These are phyloP conservation scores for Plusia festucae DNA, from an alignment of 2,888 invertebrate species.

Conservation along the genomic window DNA sequence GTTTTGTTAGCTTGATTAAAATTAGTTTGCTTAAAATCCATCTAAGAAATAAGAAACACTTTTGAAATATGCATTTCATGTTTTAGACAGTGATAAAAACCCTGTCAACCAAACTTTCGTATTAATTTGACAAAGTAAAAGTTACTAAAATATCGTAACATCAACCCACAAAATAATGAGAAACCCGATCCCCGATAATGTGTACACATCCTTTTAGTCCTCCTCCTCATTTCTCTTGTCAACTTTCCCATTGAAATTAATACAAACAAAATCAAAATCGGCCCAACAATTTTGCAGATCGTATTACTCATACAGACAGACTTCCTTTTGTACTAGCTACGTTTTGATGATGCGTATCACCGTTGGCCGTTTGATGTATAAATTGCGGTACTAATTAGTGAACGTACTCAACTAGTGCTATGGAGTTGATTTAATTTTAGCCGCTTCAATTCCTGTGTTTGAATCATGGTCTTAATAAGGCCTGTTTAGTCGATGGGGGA, in stretches of 20 bases:
- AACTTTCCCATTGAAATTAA: conserved; percentile 53
- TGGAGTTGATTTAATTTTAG: conserved; percentile 57
- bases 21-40: not conserved
- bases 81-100: not conserved
- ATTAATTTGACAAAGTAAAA: conserved; percentile 15
- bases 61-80: not conserved
- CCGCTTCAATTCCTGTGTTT: conserved; percentile 49
- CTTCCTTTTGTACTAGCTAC: conserved; percentile 56
- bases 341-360: conserved; percentile 62
- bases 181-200: conserved; percentile 59
- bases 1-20: conserved; percentile 23
- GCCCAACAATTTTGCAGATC: conserved; percentile 50
- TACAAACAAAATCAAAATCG: conserved; percentile 51
- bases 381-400: conserved; percentile 62
- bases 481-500: conserved; percentile 32
- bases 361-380: conserved; percentile 59
- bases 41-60: no score
- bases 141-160: conserved; percentile 23
- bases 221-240: conserved; percentile 35
- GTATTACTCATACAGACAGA: conserved; percentile 50
- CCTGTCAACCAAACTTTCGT: not conserved
- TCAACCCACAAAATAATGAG: conserved; percentile 54
- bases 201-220: conserved; percentile 42
- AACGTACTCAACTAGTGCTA: conserved; percentile 48
- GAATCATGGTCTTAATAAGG: conserved; percentile 51